Percentiles rank a stretch among this genome's conserved stretches.
Conservation (phyloP, 1,140 invertebrate genomes). For the Penaeus vannamei region DNA sequence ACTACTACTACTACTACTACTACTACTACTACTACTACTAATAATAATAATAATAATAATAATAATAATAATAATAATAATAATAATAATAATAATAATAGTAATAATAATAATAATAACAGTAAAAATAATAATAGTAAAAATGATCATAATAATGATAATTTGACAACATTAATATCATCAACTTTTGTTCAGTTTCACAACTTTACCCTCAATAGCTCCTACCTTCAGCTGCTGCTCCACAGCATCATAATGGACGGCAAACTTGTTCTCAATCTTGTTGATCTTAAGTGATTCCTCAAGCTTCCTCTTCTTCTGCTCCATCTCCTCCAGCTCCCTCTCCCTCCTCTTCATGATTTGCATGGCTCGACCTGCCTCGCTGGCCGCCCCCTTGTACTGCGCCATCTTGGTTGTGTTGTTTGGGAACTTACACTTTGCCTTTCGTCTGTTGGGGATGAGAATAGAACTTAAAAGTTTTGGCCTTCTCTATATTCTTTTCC, state of each 20-base stretch:
- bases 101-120: too few species aligned
- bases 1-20: too few species aligned
- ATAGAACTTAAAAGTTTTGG: neutral
- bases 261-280: conserved; percentile 99
- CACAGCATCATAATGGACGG: conserved; percentile 99
- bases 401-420: conserved; percentile 80
- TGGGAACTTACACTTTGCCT: neutral
- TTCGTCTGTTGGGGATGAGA: too few species aligned
- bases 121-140: too few species aligned
- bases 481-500: too few species aligned
- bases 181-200: neutral
- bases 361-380: conserved; percentile 96
- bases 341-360: conserved; percentile 98
- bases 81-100: too few species aligned
- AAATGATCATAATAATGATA: too few species aligned
- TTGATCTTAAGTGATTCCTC: conserved; percentile 96
- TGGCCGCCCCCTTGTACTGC: conserved; percentile 97
- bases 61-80: too few species aligned
- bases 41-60: too few species aligned
- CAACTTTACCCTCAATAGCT: neutral
- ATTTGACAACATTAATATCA: too few species aligned
- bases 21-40: too few species aligned
- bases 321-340: conserved; percentile 96
- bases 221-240: conserved; percentile 94
- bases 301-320: conserved; percentile 96